Evolutionary conservation across 2,888 invertebrate species (phyloP).

Genomic region (Alviniconcha strummeri): DNA sequence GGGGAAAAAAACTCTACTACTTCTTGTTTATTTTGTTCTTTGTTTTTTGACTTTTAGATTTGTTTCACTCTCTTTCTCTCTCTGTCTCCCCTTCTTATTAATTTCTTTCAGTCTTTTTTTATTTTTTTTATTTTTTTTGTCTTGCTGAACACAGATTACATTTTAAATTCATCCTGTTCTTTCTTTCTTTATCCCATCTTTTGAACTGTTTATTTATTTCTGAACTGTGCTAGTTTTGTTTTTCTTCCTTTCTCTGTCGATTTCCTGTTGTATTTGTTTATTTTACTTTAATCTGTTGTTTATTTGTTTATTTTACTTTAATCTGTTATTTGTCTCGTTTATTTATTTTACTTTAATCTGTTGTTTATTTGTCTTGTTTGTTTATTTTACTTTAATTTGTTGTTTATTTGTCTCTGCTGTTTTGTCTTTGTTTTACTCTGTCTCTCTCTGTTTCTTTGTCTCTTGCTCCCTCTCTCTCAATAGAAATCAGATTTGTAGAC

Average conservation of each 20-base stretch:
- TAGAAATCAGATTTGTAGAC: background rate
- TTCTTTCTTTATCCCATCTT: background rate
- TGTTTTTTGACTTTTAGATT: background rate
- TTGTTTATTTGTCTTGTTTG: background rate
- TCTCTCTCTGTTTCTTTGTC: background rate
- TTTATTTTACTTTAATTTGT: background rate
- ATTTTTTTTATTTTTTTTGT: background rate
- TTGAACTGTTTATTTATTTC: background rate
- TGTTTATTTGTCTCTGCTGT: no score
- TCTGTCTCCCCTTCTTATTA: background rate
- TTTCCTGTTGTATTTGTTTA: background rate
- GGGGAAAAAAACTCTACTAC: background rate
- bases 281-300: background rate
- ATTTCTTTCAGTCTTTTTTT: background rate
- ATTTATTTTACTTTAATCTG: background rate
- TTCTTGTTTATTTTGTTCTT: background rate
- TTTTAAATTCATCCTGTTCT: background rate
- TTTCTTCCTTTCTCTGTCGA: background rate
- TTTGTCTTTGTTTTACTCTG: no score
- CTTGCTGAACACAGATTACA: background rate
- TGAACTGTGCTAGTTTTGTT: background rate
- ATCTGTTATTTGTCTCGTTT: background rate
- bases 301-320: background rate
- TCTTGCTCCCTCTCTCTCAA: background rate
- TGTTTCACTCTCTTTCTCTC: background rate